Percentiles rank a stretch among this genome's conserved stretches.
Evolutionary conservation across 2,888 invertebrate species (phyloP).

Genomic region (Iphiclides podalirius): DNA sequence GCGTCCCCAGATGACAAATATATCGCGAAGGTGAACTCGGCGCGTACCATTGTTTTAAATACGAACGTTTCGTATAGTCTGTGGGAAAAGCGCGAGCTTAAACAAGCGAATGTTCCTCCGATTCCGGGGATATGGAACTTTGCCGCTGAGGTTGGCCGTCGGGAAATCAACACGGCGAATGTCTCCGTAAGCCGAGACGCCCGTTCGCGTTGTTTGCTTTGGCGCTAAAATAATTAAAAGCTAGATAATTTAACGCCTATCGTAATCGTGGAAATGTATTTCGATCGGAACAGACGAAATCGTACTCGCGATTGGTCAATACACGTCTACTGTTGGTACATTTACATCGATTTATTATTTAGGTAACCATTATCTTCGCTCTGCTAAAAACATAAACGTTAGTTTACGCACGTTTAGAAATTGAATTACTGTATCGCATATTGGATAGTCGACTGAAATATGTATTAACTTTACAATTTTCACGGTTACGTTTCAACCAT

Average conservation of each 20-base stretch:
- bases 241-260: neutral
- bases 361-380: too few relatives aligned
- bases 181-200: conserved; percentile 17
- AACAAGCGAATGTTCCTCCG: conserved; percentile 60
- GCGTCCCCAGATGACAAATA: conserved; percentile 3
- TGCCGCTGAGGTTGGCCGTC: conserved; percentile 45
- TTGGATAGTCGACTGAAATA: too few relatives aligned
- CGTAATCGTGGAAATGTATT: neutral
- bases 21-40: conserved; percentile 11
- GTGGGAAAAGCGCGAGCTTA: conserved; percentile 49
- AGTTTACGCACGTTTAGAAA: too few relatives aligned
- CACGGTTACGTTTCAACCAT: too few relatives aligned
- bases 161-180: conserved; percentile 5
- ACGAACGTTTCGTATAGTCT: conserved; percentile 42
- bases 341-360: too few relatives aligned
- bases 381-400: too few relatives aligned
- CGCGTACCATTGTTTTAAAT: conserved; percentile 33
- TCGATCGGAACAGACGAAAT: neutral
- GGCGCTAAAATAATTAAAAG: conserved; percentile 1
- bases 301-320: neutral
- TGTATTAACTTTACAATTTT: too few relatives aligned
- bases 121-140: conserved; percentile 66
- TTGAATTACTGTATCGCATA: too few relatives aligned
- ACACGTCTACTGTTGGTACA: neutral
- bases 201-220: conserved; percentile 5